These are phyloP conservation scores for Hemaris fuciformis DNA, from an alignment of 2,888 invertebrate genomes.

Conservation along the genomic window DNA sequence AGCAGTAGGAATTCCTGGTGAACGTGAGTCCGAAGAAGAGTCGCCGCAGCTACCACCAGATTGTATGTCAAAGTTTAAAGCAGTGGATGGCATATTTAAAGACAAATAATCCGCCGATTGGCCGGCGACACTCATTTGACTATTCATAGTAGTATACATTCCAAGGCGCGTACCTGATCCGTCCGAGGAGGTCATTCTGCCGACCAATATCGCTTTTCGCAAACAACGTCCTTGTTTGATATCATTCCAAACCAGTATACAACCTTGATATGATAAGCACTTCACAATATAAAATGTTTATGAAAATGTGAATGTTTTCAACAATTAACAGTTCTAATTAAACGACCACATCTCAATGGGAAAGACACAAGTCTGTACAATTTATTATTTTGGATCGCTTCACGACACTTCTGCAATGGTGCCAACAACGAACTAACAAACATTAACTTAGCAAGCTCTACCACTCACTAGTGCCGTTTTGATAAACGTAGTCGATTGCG, in stretches of 20 bases:
- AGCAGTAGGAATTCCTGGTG: conserved; percentile 61
- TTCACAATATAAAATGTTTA: conserved; percentile 11
- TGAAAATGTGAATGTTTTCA: neutral
- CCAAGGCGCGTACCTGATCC: conserved; percentile 47
- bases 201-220: conserved; percentile 36
- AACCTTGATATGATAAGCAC: conserved; percentile 19
- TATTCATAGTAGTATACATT: conserved; percentile 47
- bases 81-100: conserved; percentile 46
- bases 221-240: conserved; percentile 44
- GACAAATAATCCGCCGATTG: conserved; percentile 51
- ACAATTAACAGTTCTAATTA: neutral
- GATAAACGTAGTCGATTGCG: neutral
- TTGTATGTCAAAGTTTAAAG: conserved; percentile 45
- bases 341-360: neutral
- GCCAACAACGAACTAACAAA: conserved; percentile 7
- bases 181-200: conserved; percentile 60
- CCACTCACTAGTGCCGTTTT: neutral
- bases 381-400: neutral
- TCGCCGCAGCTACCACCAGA: conserved; percentile 54
- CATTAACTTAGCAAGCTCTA: neutral
- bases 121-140: conserved; percentile 44
- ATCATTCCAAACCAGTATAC: conserved; percentile 43
- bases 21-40: conserved; percentile 70
- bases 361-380: neutral
- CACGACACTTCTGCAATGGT: neutral